phyloP scores from a whole-genome alignment of 2,113 vertebrate species.

The Aptenodytes patagonicus region DNA sequence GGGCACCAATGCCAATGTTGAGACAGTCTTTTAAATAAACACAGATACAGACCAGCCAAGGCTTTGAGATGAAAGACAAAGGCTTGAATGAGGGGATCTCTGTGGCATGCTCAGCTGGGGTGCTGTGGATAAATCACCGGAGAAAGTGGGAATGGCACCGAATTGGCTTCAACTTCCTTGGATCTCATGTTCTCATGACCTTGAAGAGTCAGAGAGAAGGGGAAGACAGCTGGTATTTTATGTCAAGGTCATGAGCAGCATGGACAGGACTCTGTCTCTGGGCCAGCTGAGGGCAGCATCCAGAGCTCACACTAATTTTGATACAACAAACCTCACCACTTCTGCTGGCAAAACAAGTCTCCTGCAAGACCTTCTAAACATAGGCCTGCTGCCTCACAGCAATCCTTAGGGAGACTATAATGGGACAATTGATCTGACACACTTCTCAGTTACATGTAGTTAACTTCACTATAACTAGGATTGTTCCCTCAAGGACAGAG shows the following conservation, averaged over 20 bases:
- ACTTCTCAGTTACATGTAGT: neutral
- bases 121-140: neutral
- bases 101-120: neutral
- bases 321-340: neutral
- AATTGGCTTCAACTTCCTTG: neutral
- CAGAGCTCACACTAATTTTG: neutral
- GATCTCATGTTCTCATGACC: neutral
- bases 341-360: neutral
- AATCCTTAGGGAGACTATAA: neutral
- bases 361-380: neutral
- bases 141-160: neutral
- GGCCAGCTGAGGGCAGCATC: neutral
- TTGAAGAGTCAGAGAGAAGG: neutral
- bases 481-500: neutral
- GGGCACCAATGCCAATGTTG: neutral
- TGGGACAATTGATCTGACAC: neutral
- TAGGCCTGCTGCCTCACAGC: neutral
- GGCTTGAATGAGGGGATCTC: neutral
- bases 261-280: neutral
- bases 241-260: neutral
- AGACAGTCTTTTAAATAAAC: neutral
- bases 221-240: neutral
- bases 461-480: neutral
- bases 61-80: neutral
- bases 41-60: neutral